Conservation (phyloP, 2,113 vertebrate species). For the Craseonycteris thonglongyai region DNA sequence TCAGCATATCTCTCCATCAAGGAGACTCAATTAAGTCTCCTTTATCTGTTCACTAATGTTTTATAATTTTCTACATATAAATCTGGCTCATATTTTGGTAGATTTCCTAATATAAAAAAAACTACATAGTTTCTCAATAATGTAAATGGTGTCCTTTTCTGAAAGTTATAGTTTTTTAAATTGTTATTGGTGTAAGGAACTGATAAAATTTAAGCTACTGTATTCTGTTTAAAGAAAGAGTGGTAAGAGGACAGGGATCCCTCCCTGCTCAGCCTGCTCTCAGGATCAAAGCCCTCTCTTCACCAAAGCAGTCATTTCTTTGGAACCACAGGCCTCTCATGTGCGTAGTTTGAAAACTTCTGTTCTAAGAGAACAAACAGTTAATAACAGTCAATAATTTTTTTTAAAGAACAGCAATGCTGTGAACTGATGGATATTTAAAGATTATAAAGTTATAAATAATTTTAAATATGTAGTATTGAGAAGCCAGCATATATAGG, state of each 20-base stretch:
- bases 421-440: background rate
- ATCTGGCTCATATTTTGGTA: background rate
- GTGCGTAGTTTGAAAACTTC: background rate
- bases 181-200: background rate
- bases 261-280: background rate
- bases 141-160: background rate
- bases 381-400: background rate
- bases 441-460: slow-evolving; percentile 7
- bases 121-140: background rate
- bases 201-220: background rate
- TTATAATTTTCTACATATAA: background rate
- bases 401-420: background rate
- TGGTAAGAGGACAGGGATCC: background rate
- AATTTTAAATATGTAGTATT: background rate
- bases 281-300: background rate
- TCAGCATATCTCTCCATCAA: background rate
- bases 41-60: background rate
- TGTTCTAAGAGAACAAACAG: background rate
- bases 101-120: background rate
- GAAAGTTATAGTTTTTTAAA: background rate
- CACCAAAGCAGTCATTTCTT: background rate
- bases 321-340: background rate
- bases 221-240: background rate
- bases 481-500: background rate
- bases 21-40: background rate